These are phyloP conservation scores for Chlamydotis undulata DNA, from an alignment of 2,113 vertebrate genomes.

Conservation along the genomic window DNA sequence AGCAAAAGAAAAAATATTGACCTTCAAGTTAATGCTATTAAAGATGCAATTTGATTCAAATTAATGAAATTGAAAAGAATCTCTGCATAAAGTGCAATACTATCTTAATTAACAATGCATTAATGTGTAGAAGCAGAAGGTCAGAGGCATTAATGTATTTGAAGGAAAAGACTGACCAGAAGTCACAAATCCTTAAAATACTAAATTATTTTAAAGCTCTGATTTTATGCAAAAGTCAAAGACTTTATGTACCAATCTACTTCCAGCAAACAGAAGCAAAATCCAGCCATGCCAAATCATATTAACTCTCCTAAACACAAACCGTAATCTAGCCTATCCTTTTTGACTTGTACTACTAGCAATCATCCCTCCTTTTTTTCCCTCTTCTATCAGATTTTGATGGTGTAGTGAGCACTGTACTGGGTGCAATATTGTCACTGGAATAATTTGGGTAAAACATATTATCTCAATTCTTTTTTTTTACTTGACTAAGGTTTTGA, in stretches of 20 bases:
- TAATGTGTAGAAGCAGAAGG: conserved; percentile 66
- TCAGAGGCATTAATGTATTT: conserved; percentile 60
- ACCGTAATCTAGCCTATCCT: background rate
- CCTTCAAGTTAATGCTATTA: conserved; percentile 65
- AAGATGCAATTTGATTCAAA: conserved; percentile 65
- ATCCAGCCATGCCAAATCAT: background rate
- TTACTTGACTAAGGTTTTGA: background rate
- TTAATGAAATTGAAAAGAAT: conserved; percentile 44
- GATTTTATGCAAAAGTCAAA: background rate
- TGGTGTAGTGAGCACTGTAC: background rate
- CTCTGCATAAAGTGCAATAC: conserved; percentile 46
- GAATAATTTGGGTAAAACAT: background rate
- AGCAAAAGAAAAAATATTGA: conserved; percentile 45
- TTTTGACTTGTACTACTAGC: background rate
- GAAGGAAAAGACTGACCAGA: conserved; percentile 41
- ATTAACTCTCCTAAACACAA: background rate
- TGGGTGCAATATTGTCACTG: background rate
- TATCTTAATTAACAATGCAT: conserved; percentile 72
- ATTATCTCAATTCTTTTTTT: too few species aligned
- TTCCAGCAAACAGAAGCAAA: background rate
- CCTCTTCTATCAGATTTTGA: background rate
- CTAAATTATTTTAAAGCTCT: background rate
- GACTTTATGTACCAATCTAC: background rate
- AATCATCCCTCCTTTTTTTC: background rate
- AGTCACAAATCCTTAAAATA: conserved; percentile 50